These are phyloP conservation scores for Gephyroberyx darwinii DNA, from an alignment of 2,797 vertebrate genomes.

Conservation along the genomic window DNA sequence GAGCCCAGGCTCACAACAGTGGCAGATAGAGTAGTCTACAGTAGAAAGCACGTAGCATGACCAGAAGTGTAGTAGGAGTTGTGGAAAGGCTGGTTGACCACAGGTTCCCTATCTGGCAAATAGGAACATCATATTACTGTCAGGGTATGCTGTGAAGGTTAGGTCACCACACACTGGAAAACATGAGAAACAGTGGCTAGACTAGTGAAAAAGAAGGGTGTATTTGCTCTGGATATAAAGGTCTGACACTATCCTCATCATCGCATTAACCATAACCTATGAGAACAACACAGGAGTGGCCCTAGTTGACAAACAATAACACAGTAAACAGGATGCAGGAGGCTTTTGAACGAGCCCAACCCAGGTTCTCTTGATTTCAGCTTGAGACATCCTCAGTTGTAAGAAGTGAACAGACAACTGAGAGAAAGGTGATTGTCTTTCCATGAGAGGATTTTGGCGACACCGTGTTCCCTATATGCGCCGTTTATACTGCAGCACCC, in stretches of 20 bases:
- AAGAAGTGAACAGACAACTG: background rate
- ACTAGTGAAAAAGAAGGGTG: conserved; percentile 6
- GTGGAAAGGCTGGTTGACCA: background rate
- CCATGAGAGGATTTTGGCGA: conserved; percentile 16
- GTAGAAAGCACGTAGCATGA: too few species aligned
- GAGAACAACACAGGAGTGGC: too few species aligned
- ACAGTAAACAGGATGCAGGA: background rate
- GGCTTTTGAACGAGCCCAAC: background rate
- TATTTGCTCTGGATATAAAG: conserved; percentile 51
- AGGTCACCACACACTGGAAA: conserved; percentile 1
- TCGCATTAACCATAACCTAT: background rate
- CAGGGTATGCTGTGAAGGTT: background rate
- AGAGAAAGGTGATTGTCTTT: background rate
- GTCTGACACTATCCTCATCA: conserved; percentile 47
- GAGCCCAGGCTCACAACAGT: conserved; percentile 24
- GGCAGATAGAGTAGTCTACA: background rate
- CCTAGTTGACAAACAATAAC: conserved; percentile 4
- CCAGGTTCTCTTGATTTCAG: background rate
- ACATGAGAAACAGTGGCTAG: conserved; percentile 55
- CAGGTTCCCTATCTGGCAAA: background rate
- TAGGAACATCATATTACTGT: too few species aligned
- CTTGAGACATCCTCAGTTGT: background rate
- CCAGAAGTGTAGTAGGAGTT: background rate
- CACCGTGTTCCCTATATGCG: conserved; percentile 8
- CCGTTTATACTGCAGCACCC: conserved; percentile 61